phyloP scores from a whole-genome alignment of 2,797 vertebrate species.

The Dipus sagitta region DNA sequence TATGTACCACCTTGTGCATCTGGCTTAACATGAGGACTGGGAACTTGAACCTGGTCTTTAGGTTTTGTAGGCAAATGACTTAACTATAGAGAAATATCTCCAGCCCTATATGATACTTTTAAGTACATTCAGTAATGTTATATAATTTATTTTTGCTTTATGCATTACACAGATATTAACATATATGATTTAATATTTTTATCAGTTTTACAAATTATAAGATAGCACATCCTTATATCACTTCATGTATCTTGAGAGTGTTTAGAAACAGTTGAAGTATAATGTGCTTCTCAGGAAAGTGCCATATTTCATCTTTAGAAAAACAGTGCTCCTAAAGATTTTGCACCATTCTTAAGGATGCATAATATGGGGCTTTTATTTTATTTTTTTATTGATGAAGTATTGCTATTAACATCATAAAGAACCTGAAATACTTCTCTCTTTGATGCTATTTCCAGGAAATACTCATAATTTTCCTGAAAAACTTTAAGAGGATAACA shows the following conservation, averaged over 20 bases:
- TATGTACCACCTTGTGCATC: too few species aligned
- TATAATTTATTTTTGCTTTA: not conserved
- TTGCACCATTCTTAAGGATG: not conserved
- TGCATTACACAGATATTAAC: not conserved
- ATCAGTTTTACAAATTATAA: not conserved
- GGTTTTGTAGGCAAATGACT: too few species aligned
- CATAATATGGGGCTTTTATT: not conserved
- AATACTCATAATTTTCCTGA: not conserved
- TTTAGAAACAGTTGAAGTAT: not conserved
- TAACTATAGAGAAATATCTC: too few species aligned
- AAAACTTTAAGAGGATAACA: not conserved
- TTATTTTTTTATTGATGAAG: constrained; percentile 3
- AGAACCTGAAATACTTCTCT: not conserved
- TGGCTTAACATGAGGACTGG: too few species aligned
- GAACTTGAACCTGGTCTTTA: too few species aligned
- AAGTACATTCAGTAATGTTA: not conserved
- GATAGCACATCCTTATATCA: not conserved
- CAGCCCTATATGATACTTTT: not conserved
- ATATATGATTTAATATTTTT: not conserved
- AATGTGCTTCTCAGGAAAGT: not conserved
- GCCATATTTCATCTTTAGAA: not conserved
- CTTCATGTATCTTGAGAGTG: not conserved
- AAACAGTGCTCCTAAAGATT: not conserved
- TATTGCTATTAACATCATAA: not conserved
- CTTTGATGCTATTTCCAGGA: not conserved